Evolutionary conservation across 2,113 vertebrate genomes (phyloP), one percentile per base, ranked within the genome.

Genomic region (Oncorhynchus nerka): DNA sequence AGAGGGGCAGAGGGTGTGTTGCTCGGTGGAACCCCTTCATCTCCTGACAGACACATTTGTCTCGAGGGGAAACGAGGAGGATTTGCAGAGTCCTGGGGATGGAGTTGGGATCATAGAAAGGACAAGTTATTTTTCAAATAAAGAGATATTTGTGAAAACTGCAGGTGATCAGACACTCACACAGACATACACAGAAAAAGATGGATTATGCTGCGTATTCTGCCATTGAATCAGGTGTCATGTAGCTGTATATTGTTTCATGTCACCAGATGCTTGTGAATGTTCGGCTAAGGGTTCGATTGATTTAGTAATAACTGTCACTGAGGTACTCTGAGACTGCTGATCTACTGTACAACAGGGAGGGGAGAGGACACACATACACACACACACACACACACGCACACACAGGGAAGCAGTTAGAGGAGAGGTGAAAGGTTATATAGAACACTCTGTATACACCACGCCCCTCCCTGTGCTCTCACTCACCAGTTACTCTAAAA

Each of bases 221-320:
- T 78, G 78, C 69, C 68, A 65, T 78, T 80, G 69, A 71, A 77
- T 68, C 70, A 49, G 74, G 70, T 75, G 72, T 65, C 64, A 75
- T 77, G 75, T 83, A 51, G 70, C 71, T 48, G 66, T 83, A 71
- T 87, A 70, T 39, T 69, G 65, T 85, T 84, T 87, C 83, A 81
- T 78, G 75, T 79, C 77, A 79, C 75, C 83, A 82, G 84, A 87
- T 79, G 78, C 81, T 78, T 69, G 66, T 74, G 66, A 72, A 76
- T 69, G 78, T 68, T 71, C 39, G 48, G 55, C 75, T 61, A 61
- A 70, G 74, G 77, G 68, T 67, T 77, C 76, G 80, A 87, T 82
- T 81, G 84, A 87, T 85, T 82, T 78, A 81, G 64, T 75, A 73
- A 80, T 85, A 85, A 83, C 72, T 76, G 84, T 77, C 79, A 73